Percentiles rank a stretch among this genome's conserved stretches.
Evolutionary conservation across 2,888 invertebrate genomes (phyloP).

Genomic region (Tillus elongatus): DNA sequence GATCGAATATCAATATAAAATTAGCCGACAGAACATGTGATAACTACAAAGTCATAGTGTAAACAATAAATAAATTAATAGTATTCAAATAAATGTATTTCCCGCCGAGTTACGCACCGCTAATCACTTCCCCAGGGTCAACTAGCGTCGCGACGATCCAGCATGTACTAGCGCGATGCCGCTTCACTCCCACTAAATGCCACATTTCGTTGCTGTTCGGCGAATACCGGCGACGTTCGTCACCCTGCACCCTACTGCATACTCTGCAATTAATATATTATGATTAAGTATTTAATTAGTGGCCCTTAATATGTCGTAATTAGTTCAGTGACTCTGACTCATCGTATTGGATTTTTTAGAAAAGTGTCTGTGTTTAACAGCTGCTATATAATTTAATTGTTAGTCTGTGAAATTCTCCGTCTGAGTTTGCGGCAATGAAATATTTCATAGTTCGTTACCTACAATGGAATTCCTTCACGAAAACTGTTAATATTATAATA

Average conservation of each 20-base stretch:
- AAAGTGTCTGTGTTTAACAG: conserved; percentile 12
- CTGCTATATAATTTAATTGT: conserved; percentile 1
- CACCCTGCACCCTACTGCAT: conserved; percentile 38
- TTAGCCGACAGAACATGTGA: no score
- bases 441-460: no score
- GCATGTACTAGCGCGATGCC: no score
- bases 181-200: conserved; percentile 12
- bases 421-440: not conserved
- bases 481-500: no score
- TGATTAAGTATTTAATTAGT: conserved; percentile 41
- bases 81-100: no score
- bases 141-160: no score
- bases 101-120: no score
- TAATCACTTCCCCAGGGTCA: no score
- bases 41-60: no score
- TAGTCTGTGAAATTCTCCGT: not conserved
- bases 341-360: conserved; percentile 21
- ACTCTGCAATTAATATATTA: conserved; percentile 41
- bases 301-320: conserved; percentile 32
- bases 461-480: no score
- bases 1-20: no score
- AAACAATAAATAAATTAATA: no score
- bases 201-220: conserved; percentile 18
- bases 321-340: conserved; percentile 35
- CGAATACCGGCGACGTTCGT: conserved; percentile 29